A percentile compares a stretch with the other conserved stretches of the same genome.
phyloP scores from a whole-genome alignment of 2,113 vertebrate genomes.

The Sebastes schlegelii region DNA sequence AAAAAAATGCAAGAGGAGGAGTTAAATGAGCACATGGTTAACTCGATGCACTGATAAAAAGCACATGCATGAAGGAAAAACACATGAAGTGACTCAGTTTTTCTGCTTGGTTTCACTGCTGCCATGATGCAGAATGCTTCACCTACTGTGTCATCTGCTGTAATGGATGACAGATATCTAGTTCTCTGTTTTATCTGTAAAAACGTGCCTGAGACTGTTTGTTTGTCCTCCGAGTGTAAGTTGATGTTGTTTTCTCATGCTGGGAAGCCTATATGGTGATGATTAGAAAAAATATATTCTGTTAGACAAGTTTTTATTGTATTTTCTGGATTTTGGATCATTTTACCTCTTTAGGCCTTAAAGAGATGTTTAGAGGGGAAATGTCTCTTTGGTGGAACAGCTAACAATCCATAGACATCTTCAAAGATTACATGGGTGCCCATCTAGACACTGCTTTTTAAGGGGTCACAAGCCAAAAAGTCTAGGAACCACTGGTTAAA shows the following conservation, averaged over 20 bases:
- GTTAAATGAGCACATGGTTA: constrained; percentile 35
- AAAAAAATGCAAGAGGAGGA: constrained; percentile 25
- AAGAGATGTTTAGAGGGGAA: too few species aligned
- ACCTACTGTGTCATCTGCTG: background rate
- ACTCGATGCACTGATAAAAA: constrained; percentile 27
- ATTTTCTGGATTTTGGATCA: background rate
- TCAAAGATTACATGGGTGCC: too few species aligned
- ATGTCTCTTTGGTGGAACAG: too few species aligned
- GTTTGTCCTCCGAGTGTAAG: background rate
- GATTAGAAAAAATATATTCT: background rate
- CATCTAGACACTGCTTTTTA: background rate
- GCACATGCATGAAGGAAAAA: constrained; percentile 50
- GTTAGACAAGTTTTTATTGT: background rate
- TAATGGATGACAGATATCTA: background rate
- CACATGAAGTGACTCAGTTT: constrained; percentile 12
- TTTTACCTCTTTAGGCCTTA: too few species aligned
- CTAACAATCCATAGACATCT: too few species aligned
- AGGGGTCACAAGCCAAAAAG: background rate
- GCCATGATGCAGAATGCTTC: background rate
- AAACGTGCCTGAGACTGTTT: background rate
- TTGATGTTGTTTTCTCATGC: background rate
- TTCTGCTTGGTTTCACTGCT: constrained; percentile 3
- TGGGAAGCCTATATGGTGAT: background rate
- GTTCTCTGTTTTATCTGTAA: background rate
- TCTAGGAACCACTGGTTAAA: too few species aligned